A percentile compares a stretch with the other conserved stretches of the same genome.
These are phyloP conservation scores for Phenganax subtilis DNA, from an alignment of 92 coral and sea anemone genomes.

Conservation along the genomic window DNA sequence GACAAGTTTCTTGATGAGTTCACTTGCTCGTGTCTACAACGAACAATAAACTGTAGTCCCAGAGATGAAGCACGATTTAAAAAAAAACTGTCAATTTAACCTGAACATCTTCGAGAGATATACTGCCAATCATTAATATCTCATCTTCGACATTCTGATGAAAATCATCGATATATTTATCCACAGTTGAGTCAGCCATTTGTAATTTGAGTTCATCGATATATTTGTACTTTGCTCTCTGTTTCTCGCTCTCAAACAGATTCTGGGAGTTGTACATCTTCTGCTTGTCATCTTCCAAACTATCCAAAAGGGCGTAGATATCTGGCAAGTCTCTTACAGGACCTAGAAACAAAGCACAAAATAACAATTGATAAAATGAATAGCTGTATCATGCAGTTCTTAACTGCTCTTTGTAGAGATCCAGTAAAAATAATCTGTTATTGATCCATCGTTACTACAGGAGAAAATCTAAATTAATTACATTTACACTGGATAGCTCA, in stretches of 20 bases:
- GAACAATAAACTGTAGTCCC: neutral
- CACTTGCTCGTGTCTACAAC: neutral
- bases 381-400: too few species aligned
- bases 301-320: slow-evolving; percentile 81
- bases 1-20: too few species aligned
- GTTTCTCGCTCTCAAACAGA: slow-evolving; percentile 74
- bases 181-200: slow-evolving; percentile 75
- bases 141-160: slow-evolving; percentile 91
- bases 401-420: too few species aligned
- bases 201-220: slow-evolving; percentile 83
- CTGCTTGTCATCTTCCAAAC: slow-evolving; percentile 76
- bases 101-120: slow-evolving; percentile 96
- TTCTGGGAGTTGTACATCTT: slow-evolving; percentile 66
- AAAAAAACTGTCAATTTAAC: slow-evolving; percentile 36
- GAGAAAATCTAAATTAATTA: neutral
- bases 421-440: neutral
- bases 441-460: neutral
- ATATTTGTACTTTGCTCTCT: slow-evolving; percentile 63
- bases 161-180: slow-evolving; percentile 76
- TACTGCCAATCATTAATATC: slow-evolving; percentile 89
- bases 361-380: neutral
- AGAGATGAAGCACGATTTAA: neutral
- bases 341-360: slow-evolving; percentile 35
- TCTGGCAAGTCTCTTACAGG: slow-evolving; percentile 80
- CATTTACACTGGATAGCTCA: too few species aligned